These are phyloP conservation scores for Fragum sueziense DNA, from an alignment of 2,888 invertebrate species.

Conservation along the genomic window DNA sequence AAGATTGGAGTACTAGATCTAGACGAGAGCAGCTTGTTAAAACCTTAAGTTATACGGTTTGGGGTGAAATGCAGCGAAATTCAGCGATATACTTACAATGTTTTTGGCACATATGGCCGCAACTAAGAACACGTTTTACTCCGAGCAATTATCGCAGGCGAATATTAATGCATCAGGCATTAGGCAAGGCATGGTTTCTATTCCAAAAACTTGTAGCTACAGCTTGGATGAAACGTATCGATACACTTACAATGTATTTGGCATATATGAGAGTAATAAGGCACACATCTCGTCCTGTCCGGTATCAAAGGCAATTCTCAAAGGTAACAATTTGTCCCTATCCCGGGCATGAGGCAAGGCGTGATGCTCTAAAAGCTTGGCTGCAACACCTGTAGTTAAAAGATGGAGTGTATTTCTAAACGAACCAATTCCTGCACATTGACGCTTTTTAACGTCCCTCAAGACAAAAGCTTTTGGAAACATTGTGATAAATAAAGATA, in stretches of 20 bases:
- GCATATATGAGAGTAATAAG: slow-evolving; percentile 69
- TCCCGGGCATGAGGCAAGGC: slow-evolving; percentile 72
- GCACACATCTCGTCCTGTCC: slow-evolving; percentile 73
- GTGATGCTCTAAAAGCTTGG: slow-evolving; percentile 71
- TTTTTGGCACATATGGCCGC: slow-evolving; percentile 70
- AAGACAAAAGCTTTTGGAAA: no score
- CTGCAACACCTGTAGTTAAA: slow-evolving; percentile 61
- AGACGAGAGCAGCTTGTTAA: no score
- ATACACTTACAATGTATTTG: slow-evolving; percentile 66
- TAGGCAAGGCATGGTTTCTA: slow-evolving; percentile 72
- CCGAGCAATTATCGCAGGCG: slow-evolving; percentile 71
- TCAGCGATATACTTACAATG: slow-evolving; percentile 56
- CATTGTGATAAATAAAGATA: no score
- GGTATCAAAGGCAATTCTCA: slow-evolving; percentile 69
- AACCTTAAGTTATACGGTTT: no score
- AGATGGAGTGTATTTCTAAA: no score
- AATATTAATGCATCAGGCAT: slow-evolving; percentile 58
- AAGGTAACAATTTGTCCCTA: slow-evolving; percentile 63
- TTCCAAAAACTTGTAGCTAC: slow-evolving; percentile 61
- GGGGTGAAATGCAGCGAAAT: no score
- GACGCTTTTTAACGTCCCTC: no score
- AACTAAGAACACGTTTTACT: slow-evolving; percentile 73
- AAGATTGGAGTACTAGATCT: no score
- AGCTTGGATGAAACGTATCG: no score
- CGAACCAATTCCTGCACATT: no score